Evolutionary conservation across 2,113 vertebrate genomes (phyloP).

Genomic region (Apteryx mantelli): DNA sequence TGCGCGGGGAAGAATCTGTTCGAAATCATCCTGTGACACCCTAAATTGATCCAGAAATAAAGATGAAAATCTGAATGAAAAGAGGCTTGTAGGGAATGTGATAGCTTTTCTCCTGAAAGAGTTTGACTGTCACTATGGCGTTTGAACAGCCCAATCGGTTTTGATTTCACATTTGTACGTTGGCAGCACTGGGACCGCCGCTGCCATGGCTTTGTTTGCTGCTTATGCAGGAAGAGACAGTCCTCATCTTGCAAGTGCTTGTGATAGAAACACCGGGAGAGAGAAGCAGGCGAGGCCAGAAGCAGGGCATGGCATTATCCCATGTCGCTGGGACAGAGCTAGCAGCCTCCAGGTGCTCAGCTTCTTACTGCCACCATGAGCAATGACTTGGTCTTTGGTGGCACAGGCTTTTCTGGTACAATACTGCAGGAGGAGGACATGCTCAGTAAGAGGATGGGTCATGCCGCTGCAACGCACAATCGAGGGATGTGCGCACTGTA

Average conservation of each 20-base stretch:
- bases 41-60: background rate
- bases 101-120: background rate
- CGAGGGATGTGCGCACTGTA: background rate
- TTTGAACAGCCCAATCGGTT: background rate
- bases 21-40: conserved; percentile 43
- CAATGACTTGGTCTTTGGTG: accelerated
- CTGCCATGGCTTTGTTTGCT: background rate
- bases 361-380: background rate
- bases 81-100: accelerated
- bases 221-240: background rate
- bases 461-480: background rate
- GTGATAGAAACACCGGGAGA: background rate
- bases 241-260: background rate
- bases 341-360: background rate
- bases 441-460: accelerated
- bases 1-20: background rate
- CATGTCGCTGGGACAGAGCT: background rate
- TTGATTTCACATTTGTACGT: accelerated
- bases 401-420: background rate
- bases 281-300: too few relatives aligned
- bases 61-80: background rate
- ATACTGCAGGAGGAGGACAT: too few relatives aligned
- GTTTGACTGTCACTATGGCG: accelerated
- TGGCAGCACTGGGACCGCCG: accelerated
- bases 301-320: background rate